Conservation (phyloP, 2,888 invertebrate species). For the Cantharis rufa region DNA sequence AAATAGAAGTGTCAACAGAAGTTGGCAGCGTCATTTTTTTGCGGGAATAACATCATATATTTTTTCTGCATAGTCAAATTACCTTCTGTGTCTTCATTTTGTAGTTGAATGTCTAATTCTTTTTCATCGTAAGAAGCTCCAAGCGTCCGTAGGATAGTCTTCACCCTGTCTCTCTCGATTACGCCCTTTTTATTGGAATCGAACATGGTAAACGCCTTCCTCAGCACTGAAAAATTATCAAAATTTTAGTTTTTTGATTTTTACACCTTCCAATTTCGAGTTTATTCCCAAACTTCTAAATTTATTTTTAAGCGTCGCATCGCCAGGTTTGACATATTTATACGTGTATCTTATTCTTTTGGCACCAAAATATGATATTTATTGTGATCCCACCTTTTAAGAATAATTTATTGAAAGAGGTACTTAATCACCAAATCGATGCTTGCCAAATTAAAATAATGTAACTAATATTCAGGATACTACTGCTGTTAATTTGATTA, state of each 20-base stretch:
- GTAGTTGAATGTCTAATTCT: conserved; percentile 76
- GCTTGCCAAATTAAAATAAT: neutral
- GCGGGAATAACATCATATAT: neutral
- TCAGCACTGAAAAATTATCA: conserved; percentile 65
- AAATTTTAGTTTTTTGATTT: neutral
- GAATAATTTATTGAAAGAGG: neutral
- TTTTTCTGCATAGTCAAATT: conserved; percentile 31
- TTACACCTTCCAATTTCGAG: neutral
- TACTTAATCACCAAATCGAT: neutral
- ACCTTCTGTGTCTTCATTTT: conserved; percentile 82
- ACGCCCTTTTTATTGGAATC: conserved; percentile 77
- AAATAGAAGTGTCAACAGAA: neutral
- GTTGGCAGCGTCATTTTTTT: neutral
- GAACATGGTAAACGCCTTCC: conserved; percentile 83
- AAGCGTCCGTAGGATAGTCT: conserved; percentile 79
- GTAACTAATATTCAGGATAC: neutral
- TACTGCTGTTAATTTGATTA: too few species aligned
- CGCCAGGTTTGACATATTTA: neutral
- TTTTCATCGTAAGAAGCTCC: conserved; percentile 79
- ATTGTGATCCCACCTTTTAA: neutral
- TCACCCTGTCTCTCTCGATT: conserved; percentile 79
- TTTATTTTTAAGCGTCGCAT: neutral
- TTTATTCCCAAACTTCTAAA: neutral
- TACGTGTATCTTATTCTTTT: neutral
- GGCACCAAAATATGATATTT: neutral